Percentiles rank a stretch among this genome's conserved stretches.
phyloP scores from a whole-genome alignment of 2,888 invertebrate genomes.

The Tachina fera region DNA sequence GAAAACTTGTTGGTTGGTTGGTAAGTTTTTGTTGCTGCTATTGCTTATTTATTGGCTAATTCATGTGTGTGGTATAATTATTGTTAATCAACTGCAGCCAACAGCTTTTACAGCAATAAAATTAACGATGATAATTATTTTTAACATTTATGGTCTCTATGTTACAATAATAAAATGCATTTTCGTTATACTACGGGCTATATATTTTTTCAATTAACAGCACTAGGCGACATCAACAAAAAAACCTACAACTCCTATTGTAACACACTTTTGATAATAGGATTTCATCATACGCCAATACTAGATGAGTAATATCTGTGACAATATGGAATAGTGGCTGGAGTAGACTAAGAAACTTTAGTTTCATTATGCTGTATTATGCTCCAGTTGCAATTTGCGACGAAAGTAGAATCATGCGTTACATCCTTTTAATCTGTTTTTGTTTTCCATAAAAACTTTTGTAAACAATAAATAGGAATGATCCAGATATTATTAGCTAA shows the following conservation, averaged over 20 bases:
- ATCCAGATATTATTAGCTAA: too few species aligned
- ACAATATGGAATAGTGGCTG: too few species aligned
- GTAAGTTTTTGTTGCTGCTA: not conserved
- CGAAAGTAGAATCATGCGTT: too few species aligned
- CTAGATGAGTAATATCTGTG: too few species aligned
- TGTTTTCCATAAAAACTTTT: too few species aligned
- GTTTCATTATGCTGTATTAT: too few species aligned
- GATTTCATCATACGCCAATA: too few species aligned
- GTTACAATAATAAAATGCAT: slow-evolving; percentile 7
- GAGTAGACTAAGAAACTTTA: too few species aligned
- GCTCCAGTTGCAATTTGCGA: too few species aligned
- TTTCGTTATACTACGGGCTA: not conserved
- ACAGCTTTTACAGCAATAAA: slow-evolving; percentile 33
- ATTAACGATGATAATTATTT: slow-evolving; percentile 39
- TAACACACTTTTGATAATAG: not conserved
- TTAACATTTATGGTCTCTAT: slow-evolving; percentile 5
- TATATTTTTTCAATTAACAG: slow-evolving; percentile 14
- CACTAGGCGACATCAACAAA: not conserved
- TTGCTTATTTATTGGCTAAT: slow-evolving; percentile 2
- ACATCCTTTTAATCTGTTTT: too few species aligned
- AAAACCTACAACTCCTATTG: not conserved
- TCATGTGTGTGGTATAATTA: slow-evolving; percentile 46
- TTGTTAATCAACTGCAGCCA: slow-evolving; percentile 39
- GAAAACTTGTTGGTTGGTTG: slow-evolving; percentile 23
- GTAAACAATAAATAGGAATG: too few species aligned